Percentiles rank a stretch among this genome's conserved stretches.
Evolutionary conservation across 1,140 invertebrate genomes (phyloP).

Genomic region (Dolichoris vasculosae): DNA sequence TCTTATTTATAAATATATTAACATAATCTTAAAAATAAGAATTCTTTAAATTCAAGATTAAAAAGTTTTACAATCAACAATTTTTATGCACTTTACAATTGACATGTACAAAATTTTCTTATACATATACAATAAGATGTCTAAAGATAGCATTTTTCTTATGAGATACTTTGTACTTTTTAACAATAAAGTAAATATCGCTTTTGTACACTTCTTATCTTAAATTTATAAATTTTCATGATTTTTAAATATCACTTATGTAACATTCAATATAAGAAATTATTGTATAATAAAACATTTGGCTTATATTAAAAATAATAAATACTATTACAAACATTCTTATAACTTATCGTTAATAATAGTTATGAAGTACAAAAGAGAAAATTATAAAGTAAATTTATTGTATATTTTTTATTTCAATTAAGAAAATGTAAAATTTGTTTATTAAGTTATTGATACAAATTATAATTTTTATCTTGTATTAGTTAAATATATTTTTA

Average conservation of each 20-base stretch:
- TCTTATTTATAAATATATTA: conserved; percentile 8
- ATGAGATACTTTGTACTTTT: conserved; percentile 27
- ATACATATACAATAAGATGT: not conserved
- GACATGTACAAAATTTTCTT: not conserved
- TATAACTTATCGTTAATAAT: not conserved
- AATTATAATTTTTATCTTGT: not conserved
- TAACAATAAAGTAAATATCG: not conserved
- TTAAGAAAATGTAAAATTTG: not conserved
- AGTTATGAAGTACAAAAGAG: not conserved
- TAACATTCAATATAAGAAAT: not conserved
- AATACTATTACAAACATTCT: not conserved
- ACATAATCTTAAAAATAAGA: not conserved
- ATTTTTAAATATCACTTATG: not conserved
- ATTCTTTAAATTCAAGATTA: not conserved
- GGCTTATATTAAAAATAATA: not conserved
- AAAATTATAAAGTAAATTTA: not conserved
- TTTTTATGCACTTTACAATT: not conserved
- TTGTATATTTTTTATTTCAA: too few relatives aligned
- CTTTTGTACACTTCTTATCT: not conserved
- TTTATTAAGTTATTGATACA: not conserved
- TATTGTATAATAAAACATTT: not conserved
- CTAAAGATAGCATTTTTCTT: not conserved
- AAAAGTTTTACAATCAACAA: not conserved
- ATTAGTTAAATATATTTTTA: not conserved
- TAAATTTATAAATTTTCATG: not conserved